Evolutionary conservation across 2,888 invertebrate genomes (phyloP), one percentile per base, ranked within the genome.

Genomic region (Eudemis profundana): DNA sequence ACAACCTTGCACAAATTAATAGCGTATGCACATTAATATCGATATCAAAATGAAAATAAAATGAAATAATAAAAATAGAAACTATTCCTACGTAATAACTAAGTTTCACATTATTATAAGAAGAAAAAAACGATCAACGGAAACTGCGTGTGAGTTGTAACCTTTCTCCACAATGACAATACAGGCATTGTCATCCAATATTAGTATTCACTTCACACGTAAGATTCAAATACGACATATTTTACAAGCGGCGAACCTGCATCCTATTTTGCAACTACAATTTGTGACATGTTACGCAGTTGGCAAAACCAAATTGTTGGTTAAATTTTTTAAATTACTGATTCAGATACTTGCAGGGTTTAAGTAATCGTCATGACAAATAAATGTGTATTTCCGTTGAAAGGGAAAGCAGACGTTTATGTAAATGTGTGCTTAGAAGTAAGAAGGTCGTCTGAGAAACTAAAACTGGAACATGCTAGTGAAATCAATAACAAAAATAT

Each of bases 371-470:
- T 75, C 78, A 79, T 69, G 53, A 62, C 74, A 79, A 79, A 73
- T 60, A 61, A 44, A 77, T 78, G 75, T 69, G 74, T 72, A 73
- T 85, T 84, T 87, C 86, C 84, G 83, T 77, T 68, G 72, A 76
- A 78, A 83, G 81, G 78, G 84, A 84, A 86, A 85, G 82, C 68
- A 64, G 68, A 69, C 74, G 67, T 74, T 73, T 74, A 79, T 71
- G 70, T 70, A 70, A 79, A 81, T 78, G 72, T 72, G 69, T 71
- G 61, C 62, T 70, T 73, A 70, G 72, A 73, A 69, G 70, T 71
- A 56, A 51, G 64, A 59, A 63, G 64, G 64, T 44, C 46, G 46
- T 27, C 40, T 23, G n/a, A 59, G 38, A 51, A 51, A 19, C 17
- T n/a, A 23, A 53, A 65, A 65, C 60, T 65, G 21, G 40, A 65